These are phyloP conservation scores for Caenorhabditis sp. DNA, from an alignment of 2,888 invertebrate genomes.

Conservation along the genomic window DNA sequence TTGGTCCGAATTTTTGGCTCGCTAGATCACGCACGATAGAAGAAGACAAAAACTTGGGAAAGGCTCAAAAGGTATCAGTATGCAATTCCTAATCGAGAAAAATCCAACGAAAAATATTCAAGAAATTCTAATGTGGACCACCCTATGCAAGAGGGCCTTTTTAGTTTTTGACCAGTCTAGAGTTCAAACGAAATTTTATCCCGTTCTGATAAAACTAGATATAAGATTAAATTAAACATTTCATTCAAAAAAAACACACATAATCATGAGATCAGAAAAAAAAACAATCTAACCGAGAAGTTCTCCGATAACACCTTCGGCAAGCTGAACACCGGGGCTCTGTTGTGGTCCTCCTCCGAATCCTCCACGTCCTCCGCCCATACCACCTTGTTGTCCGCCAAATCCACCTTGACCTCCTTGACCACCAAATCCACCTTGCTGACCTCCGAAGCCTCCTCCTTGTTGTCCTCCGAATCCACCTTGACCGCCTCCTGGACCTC, in stretches of 20 bases:
- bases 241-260: not conserved
- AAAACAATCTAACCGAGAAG: not conserved
- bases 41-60: no score
- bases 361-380: not conserved
- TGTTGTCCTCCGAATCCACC: not conserved
- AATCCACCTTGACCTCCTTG: not conserved
- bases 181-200: no score
- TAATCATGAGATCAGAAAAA: not conserved
- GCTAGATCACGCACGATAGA: no score
- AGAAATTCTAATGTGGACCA: no score
- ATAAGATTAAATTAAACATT: no score
- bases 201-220: no score
- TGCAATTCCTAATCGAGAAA: no score
- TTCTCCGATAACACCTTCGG: not conserved
- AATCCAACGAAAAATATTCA: no score
- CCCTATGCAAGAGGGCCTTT: no score
- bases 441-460: not conserved
- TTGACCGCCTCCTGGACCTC: not conserved
- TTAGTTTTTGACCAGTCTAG: no score
- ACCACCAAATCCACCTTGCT: not conserved
- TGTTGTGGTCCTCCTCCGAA: not conserved
- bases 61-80: no score
- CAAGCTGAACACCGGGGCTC: not conserved
- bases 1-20: no score
- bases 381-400: not conserved